Percentiles rank a stretch among this genome's conserved stretches.
Conservation (phyloP, 2,888 invertebrate species). For the Oligia latruncula region DNA sequence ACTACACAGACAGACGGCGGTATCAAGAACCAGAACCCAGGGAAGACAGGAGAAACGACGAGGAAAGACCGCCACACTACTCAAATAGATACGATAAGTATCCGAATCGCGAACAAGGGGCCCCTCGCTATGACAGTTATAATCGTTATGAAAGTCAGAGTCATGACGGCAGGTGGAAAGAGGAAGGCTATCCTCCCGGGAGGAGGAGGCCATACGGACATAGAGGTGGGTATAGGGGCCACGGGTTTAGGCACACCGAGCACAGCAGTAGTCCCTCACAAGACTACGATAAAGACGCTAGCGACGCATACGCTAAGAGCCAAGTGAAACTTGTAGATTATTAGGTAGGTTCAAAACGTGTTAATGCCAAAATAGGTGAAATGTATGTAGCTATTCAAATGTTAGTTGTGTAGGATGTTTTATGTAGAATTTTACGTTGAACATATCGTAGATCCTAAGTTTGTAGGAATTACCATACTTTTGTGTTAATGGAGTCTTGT, state of each 20-base stretch:
- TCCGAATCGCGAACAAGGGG: conserved; percentile 59
- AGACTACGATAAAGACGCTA: conserved; percentile 59
- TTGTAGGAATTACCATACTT: conserved; percentile 23
- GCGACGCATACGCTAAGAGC: conserved; percentile 67
- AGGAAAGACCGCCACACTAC: conserved; percentile 63
- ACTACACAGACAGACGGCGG: conserved; percentile 64
- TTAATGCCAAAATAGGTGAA: conserved; percentile 67
- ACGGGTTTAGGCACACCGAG: conserved; percentile 63
- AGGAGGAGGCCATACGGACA: conserved; percentile 74
- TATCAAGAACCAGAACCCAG: conserved; percentile 66
- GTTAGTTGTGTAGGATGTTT: conserved; percentile 56
- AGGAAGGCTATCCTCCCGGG: conserved; percentile 63
- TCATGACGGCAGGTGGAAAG: conserved; percentile 72
- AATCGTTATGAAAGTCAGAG: conserved; percentile 62
- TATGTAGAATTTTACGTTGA: conserved; percentile 56
- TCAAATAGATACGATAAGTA: conserved; percentile 72
- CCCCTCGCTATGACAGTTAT: conserved; percentile 53
- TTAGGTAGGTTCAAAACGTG: conserved; percentile 68
- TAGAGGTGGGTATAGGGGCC: conserved; percentile 76
- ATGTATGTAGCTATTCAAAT: conserved; percentile 54
- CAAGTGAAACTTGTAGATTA: conserved; percentile 87
- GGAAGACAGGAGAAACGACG: conserved; percentile 65
- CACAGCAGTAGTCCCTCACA: conserved; percentile 62
- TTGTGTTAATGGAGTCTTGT: conserved; percentile 23
- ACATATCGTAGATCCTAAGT: conserved; percentile 60